Evolutionary conservation across 2,888 invertebrate genomes (phyloP).

Genomic region (Plusia festucae): DNA sequence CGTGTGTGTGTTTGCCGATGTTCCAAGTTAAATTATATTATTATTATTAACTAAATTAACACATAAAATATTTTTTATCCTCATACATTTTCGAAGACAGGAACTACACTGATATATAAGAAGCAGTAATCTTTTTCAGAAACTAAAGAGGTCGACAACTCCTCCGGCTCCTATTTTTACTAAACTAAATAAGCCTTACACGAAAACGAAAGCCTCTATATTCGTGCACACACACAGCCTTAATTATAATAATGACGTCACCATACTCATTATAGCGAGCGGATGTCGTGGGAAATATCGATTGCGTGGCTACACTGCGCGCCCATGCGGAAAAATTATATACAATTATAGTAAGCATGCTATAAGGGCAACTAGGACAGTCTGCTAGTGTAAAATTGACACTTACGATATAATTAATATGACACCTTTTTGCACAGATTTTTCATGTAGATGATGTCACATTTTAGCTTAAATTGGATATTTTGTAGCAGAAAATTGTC

Average conservation of each 20-base stretch:
- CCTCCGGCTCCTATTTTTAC: background rate
- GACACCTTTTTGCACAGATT: background rate
- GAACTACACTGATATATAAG: no score
- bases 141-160: no score
- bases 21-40: no score
- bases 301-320: slow-evolving; percentile 67
- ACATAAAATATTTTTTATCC: no score
- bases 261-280: slow-evolving; percentile 55
- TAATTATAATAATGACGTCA: slow-evolving; percentile 68
- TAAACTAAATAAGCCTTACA: background rate
- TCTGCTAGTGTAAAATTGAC: slow-evolving; percentile 21
- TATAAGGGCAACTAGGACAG: slow-evolving; percentile 32
- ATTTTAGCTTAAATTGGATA: background rate
- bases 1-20: no score
- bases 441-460: background rate
- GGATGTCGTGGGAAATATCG: slow-evolving; percentile 72
- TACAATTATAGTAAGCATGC: slow-evolving; percentile 45
- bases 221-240: slow-evolving; percentile 28
- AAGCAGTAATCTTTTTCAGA: background rate
- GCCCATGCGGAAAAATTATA: slow-evolving; percentile 70
- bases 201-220: slow-evolving; percentile 3
- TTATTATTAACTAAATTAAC: no score
- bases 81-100: no score
- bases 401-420: background rate
- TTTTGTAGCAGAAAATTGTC: background rate